Evolutionary conservation across 2,888 invertebrate genomes (phyloP), one percentile per base, ranked within the genome.

Genomic region (Allygus modestus): DNA sequence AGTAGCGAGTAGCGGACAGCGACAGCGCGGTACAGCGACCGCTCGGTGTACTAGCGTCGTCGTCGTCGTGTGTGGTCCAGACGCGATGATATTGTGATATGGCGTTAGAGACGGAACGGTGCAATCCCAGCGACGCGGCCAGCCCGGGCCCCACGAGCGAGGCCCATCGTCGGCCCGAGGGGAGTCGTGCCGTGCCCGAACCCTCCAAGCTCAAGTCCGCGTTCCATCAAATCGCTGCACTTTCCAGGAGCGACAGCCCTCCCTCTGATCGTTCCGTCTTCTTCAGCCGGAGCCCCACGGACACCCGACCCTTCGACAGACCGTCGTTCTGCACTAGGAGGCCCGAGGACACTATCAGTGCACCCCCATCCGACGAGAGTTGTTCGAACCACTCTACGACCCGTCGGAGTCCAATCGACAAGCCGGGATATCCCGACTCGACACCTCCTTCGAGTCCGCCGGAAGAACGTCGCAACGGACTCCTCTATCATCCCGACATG

Each of bases 61-160:
- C 58, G 58, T 11, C 83, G 83, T 83, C 83, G 83, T 83, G 83
- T 83, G 83, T 83, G 83, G 83, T 73, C 83, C 54, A 79, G 94
- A 92, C 89, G 7, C 37, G 33, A 46, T 37, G 82, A 31, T 17
- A 20, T 20, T 37, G 58, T 33, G 51, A 51, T 31, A 88, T 88
- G 88, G 88, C 88, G 43, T 75, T 88, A 84, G 88, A 88, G 85
- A 88, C 88, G 84, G 95, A 89, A 90, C 41, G 88, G 88, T 9
- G 87, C 93, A 89, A 94, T 94, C 88, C 94, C 94, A 26, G 92
- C 92, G 0, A 95, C 41, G 88, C 88, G 15, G 87, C 93, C 89
- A 94, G 94, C 88, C 93, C 94, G 28, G 92, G 92, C 0, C 88
- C 87, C 54, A 86, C 86, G 79, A 81, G 84, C 37, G 86, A 86